These are phyloP conservation scores for Agelastica alni DNA, from an alignment of 2,888 invertebrate genomes.

Conservation along the genomic window DNA sequence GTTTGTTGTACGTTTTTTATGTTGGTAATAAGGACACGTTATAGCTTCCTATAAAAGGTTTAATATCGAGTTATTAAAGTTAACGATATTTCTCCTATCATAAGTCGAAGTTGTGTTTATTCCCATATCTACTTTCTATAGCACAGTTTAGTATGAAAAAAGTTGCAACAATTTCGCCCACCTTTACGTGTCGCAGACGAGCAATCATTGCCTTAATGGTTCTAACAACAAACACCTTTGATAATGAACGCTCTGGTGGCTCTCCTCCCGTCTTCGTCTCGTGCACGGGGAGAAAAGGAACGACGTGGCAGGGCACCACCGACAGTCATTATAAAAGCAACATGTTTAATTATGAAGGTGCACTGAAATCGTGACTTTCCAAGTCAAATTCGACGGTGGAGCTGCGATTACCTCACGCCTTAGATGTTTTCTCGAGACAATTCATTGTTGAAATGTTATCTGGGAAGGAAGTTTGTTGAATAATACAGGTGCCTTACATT, in stretches of 20 bases:
- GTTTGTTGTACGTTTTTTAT: too few species aligned
- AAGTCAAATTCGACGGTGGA: slow-evolving; percentile 49
- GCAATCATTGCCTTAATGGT: slow-evolving; percentile 45
- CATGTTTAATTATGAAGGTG: slow-evolving; percentile 56
- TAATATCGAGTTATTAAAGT: neutral
- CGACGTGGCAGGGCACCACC: slow-evolving; percentile 24
- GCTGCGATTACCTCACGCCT: slow-evolving; percentile 45
- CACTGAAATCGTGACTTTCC: slow-evolving; percentile 54
- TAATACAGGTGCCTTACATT: slow-evolving; percentile 16
- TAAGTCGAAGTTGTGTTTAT: slow-evolving; percentile 2
- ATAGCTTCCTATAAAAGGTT: neutral
- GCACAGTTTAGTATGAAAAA: neutral
- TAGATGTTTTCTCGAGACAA: slow-evolving; percentile 39
- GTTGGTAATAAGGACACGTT: neutral
- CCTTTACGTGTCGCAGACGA: slow-evolving; percentile 21
- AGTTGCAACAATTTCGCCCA: slow-evolving; percentile 14
- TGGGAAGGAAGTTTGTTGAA: slow-evolving; percentile 11
- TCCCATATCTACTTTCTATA: slow-evolving; percentile 2
- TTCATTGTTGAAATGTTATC: slow-evolving; percentile 19
- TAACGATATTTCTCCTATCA: neutral
- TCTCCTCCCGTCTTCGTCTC: slow-evolving; percentile 33
- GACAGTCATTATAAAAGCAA: slow-evolving; percentile 40
- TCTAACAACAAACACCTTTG: slow-evolving; percentile 43
- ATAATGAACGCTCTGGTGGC: slow-evolving; percentile 40
- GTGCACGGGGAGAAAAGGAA: slow-evolving; percentile 26